Conservation (phyloP, 2,888 invertebrate species). For the Dilophus febrilis region DNA sequence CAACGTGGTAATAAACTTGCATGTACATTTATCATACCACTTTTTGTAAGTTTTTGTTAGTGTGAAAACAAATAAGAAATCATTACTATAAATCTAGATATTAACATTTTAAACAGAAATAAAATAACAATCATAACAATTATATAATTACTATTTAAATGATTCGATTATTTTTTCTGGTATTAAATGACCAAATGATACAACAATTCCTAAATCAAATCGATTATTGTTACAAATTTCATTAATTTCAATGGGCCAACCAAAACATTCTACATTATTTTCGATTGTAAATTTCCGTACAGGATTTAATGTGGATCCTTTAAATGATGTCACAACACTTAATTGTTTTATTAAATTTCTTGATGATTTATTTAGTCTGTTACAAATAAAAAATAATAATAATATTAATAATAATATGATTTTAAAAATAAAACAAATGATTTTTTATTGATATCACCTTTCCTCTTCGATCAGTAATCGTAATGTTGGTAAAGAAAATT, state of each 20-base stretch:
- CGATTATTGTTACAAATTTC: no score
- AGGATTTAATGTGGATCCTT: slow-evolving; percentile 36
- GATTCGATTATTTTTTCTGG: slow-evolving; percentile 56
- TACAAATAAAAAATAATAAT: not conserved
- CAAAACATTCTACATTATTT: slow-evolving; percentile 38
- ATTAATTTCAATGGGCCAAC: slow-evolving; percentile 44
- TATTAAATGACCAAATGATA: slow-evolving; percentile 86
- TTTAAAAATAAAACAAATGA: no score
- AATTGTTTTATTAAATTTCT: slow-evolving; percentile 32
- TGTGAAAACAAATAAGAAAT: no score
- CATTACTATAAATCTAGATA: no score
- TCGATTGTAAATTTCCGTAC: slow-evolving; percentile 50
- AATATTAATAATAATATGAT: no score
- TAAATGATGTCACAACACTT: slow-evolving; percentile 55
- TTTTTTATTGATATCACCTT: slow-evolving; percentile 32
- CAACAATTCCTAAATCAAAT: slow-evolving; percentile 81
- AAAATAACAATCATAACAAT: no score
- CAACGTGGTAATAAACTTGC: slow-evolving; percentile 80
- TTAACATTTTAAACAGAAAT: no score
- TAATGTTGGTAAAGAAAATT: slow-evolving; percentile 61
- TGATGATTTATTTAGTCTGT: slow-evolving; percentile 1
- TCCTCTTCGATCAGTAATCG: slow-evolving; percentile 44
- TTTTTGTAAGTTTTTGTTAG: no score
- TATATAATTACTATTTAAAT: no score
- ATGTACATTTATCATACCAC: slow-evolving; percentile 88